phyloP scores from a whole-genome alignment of 1,140 invertebrate species.

The Nomia melanderi region DNA sequence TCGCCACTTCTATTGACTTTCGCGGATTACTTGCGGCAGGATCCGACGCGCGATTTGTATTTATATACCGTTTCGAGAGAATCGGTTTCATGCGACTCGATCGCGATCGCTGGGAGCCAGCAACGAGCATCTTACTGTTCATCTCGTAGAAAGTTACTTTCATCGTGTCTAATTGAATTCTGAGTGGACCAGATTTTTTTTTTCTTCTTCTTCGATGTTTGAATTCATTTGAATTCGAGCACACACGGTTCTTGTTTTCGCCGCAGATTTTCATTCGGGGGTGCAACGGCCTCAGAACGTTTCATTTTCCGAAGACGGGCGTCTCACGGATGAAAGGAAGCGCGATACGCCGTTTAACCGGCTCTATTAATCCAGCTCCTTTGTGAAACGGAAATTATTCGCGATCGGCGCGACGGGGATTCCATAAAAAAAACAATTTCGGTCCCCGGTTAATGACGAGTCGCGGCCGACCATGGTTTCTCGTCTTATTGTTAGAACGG shows the following conservation, averaged over 20 bases:
- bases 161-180: constrained; percentile 26
- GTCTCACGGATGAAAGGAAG: too few relatives aligned
- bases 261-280: too few relatives aligned
- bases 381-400: not conserved
- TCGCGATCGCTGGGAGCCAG: not conserved
- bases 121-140: not conserved
- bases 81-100: too few relatives aligned
- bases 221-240: not conserved
- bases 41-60: constrained; percentile 2
- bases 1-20: constrained; percentile 26
- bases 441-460: constrained; percentile 27
- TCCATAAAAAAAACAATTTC: constrained; percentile 2
- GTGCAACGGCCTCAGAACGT: not conserved
- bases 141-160: constrained; percentile 19
- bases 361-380: not conserved
- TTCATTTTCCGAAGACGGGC: not conserved
- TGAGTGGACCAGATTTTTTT: not conserved
- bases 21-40: constrained; percentile 3
- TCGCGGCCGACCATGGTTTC: not conserved
- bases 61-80: too few relatives aligned
- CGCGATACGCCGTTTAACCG: too few relatives aligned
- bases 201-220: not conserved
- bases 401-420: not conserved
- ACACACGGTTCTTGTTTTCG: not conserved
- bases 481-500: constrained; percentile 18